phyloP scores from a whole-genome alignment of 2,797 vertebrate species.

The Pseudocheirus occidentalis region DNA sequence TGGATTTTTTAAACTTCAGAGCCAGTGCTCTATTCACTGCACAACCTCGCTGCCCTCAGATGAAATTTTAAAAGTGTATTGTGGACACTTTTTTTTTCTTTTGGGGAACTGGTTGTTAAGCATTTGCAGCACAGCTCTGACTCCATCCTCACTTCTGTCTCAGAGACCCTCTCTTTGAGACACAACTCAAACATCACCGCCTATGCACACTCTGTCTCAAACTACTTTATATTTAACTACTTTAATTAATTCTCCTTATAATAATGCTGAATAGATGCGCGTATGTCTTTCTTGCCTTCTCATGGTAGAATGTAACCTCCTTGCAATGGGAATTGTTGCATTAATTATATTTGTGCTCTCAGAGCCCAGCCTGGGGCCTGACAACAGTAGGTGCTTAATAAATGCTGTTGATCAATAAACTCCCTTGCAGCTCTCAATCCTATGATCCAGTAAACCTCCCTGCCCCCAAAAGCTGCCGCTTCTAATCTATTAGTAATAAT shows the following conservation, averaged over 20 bases:
- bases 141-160: not conserved
- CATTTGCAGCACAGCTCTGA: not conserved
- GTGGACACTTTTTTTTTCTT: not conserved
- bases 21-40: no score
- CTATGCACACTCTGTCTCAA: not conserved
- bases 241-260: not conserved
- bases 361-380: not conserved
- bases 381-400: not conserved
- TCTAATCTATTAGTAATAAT: not conserved
- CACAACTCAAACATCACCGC: not conserved
- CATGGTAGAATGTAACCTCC: not conserved
- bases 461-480: not conserved
- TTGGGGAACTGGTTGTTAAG: not conserved
- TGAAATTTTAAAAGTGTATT: not conserved
- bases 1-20: no score
- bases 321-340: not conserved
- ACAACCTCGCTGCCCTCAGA: not conserved
- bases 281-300: not conserved
- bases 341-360: not conserved
- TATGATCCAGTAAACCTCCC: not conserved
- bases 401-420: not conserved
- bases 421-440: not conserved
- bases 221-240: not conserved
- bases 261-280: not conserved
- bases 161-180: not conserved